Evolutionary conservation across 2,888 invertebrate genomes (phyloP).

Genomic region (Dasypolia templi): DNA sequence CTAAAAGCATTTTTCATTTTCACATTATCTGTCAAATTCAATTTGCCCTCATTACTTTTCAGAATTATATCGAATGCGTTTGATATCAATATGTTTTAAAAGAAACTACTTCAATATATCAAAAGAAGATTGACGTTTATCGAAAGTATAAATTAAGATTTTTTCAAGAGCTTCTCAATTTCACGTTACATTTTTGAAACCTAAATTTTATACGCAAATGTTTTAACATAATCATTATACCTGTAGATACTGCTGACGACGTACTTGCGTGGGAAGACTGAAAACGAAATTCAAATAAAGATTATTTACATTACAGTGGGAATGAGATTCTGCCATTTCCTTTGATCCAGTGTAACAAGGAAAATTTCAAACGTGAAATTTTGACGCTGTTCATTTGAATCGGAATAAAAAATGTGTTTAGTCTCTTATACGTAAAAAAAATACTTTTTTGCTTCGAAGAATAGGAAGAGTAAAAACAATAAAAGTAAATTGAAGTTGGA

Average conservation of each 20-base stretch:
- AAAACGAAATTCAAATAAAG: slow-evolving; percentile 77
- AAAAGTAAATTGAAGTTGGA: slow-evolving; percentile 90
- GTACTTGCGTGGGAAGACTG: slow-evolving; percentile 50
- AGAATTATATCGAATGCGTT: not conserved
- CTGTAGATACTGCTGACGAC: slow-evolving; percentile 27
- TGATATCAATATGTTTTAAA: slow-evolving; percentile 9
- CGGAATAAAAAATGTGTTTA: slow-evolving; percentile 85
- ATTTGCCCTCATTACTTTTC: not conserved
- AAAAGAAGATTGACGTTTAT: slow-evolving; percentile 9
- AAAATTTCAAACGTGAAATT: slow-evolving; percentile 79
- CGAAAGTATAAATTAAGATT: slow-evolving; percentile 8
- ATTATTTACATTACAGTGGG: slow-evolving; percentile 73
- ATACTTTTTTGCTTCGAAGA: slow-evolving; percentile 78
- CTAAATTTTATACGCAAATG: slow-evolving; percentile 20
- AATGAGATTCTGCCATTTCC: slow-evolving; percentile 74
- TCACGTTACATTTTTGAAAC: slow-evolving; percentile 10
- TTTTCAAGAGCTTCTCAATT: slow-evolving; percentile 11
- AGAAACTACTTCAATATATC: slow-evolving; percentile 14
- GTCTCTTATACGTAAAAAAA: slow-evolving; percentile 81
- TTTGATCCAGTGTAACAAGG: slow-evolving; percentile 78
- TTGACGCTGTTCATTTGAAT: slow-evolving; percentile 80
- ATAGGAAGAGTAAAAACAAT: slow-evolving; percentile 88
- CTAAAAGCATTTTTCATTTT: not conserved
- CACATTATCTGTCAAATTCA: not conserved
- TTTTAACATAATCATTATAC: slow-evolving; percentile 39